Base-by-base conservation (phyloP, 2,797 vertebrate species). In the Epinephelus coioides region DNA sequence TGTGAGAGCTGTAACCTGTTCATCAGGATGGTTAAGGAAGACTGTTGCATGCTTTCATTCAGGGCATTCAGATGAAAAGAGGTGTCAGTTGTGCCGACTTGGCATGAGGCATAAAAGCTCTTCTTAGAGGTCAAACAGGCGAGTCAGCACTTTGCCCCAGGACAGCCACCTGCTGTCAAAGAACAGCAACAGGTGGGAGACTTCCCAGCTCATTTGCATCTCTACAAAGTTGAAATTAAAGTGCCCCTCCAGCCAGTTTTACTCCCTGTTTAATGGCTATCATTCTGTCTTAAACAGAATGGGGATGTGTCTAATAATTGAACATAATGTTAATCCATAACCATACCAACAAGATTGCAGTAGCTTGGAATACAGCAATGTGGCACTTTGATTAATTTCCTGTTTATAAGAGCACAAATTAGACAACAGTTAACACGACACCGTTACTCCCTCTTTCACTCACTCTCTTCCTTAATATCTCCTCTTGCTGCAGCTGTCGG, bases 111-210 rank as follows among this genome's bases (percentile, higher is more conserved):
- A 15, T 44, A 54, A 44, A 54, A 25, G 47, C 69, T 69, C 21
- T 13, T 44, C 56, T 53, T 46, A 55, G 46, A 55, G 46, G 59
- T 65, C 62, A 72, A 59, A 57, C 64, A 40, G 7, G 25, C 17
- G 0, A n/a, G 38, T 62, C 57, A 40, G 56, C 69, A 65, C 59
- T 34, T 73, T 40, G 62, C 50, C 70, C 49, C 44, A 27, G 43
- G 79, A 61, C 51, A 53, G 38, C 55, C 69, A 57, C 49, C 69
- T 81, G 75, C 59, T 56, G 49, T 57, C 55, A 54, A 8, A 53
- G 19, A 2, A 50, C 46, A 55, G 54, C 68, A 54, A 69, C 66
- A 75, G 67, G 74, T 78, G 40, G 8, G 14, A 38, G 10, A 12
- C 15, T 9, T 67, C 5, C 9, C 38, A 66, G 46, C 62, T 11